Evolutionary conservation across 2,888 invertebrate genomes (phyloP), one percentile per base, ranked within the genome.

Genomic region (Invenusta paracnida): DNA sequence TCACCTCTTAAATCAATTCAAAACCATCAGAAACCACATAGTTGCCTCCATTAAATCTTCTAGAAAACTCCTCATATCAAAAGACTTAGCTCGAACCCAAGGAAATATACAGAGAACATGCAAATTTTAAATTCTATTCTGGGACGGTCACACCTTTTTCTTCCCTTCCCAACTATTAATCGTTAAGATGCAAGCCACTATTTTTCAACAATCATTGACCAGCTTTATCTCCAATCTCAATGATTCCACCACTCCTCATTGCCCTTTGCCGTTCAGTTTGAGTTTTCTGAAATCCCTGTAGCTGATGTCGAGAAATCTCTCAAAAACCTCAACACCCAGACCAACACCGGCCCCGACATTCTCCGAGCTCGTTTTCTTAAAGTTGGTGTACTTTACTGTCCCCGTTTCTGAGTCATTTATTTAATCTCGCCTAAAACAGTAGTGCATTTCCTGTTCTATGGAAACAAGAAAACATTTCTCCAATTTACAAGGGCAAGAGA

Each of bases 271-370:
- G 73, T 73, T 73, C 73, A 73, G 27, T 73, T 73, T 13, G 73
- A n/a, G 2, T 73, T 73, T 73, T 23, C 11, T 73, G 73, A 73
- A 73, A 73, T 73, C 73, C 2, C 73, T 23, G 17, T 73, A 25
- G 73, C 17, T 73, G 17, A 13, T 73, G 73, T 73, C 25, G 25
- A 73, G 11, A 73, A 73, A 25, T 73, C 73, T 23, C 73, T 73
- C 25, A 73, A 73, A 73, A 73, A 73, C 73, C 73, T 73, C 73
- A n/a, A 73, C 11, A 73, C 23, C 17, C 73, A 73, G 23, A 73
- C 73, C 73, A 73, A 23, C 73, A 73, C 73, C 73, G 23, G 73
- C 73, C 73, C 11, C 73, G 73, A 73, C 25, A 73, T 2, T n/a
- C 25, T 73, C 11, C 73, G 11, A 73, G 73, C 73, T 23, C 73